phyloP scores from a whole-genome alignment of 2,113 vertebrate genomes.

The Xyrauchen texanus region DNA sequence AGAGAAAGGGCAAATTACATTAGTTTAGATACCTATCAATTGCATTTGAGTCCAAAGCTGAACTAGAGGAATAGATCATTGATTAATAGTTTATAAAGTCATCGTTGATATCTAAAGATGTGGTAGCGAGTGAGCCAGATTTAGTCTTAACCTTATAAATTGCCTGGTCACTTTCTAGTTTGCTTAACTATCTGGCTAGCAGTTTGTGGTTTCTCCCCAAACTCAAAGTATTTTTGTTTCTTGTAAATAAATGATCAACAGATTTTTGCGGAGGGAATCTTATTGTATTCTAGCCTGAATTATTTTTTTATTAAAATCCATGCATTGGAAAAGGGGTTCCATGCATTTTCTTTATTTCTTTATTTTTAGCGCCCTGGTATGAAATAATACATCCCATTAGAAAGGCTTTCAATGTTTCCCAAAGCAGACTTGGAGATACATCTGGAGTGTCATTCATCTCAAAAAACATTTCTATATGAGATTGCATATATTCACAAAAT shows the following conservation, averaged over 20 bases:
- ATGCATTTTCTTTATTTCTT: background rate
- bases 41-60: background rate
- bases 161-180: no score
- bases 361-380: background rate
- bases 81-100: background rate
- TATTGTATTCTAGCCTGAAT: background rate
- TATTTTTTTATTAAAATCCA: background rate
- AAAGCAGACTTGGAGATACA: background rate
- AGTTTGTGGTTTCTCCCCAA: background rate
- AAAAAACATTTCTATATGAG: background rate
- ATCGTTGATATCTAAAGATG: background rate
- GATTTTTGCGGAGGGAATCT: background rate
- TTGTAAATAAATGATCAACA: background rate
- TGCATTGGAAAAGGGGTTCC: background rate
- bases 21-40: background rate
- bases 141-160: no score
- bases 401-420: background rate
- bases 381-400: background rate
- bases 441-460: background rate
- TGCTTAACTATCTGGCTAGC: no score
- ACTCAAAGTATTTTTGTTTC: background rate
- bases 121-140: no score
- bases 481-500: background rate
- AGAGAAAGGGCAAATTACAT: background rate
- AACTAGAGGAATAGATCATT: background rate